Evolutionary conservation across 2,113 vertebrate genomes (phyloP), one percentile per base, ranked within the genome.

Genomic region (Lontra canadensis): DNA sequence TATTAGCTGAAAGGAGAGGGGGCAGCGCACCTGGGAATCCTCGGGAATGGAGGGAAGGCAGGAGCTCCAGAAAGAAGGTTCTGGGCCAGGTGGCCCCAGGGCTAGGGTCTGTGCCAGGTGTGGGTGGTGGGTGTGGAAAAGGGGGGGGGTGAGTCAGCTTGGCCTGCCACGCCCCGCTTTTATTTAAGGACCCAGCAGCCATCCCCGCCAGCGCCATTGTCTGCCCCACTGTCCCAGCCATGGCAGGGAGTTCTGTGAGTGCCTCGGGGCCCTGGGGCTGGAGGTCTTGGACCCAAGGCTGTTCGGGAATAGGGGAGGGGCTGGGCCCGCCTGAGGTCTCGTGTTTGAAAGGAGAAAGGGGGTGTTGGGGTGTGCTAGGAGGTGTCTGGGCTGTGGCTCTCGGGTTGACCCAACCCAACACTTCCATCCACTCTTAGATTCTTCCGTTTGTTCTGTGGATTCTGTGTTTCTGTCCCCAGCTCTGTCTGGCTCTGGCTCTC

Each of bases 91-190:
- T 47, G 49, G 79, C 94, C 95, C 76, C 29, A 61, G 81, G 94
- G 93, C 69, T 42, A 6, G 92, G 52, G 81, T 88, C 89, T 91
- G 90, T 29, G 86, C 92, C 92, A 93, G 63, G 44, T 52, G 76
- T 87, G 81, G 92, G 89, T 2, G 74, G 69, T 31, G 92, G 82
- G 67, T 17, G 81, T 42, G 91, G 73, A 81, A 39, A 74, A 4
- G 36, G 49, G 47, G 7, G 1, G 57, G 18, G 81, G 1, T 95
- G 92, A 97, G 59, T 97, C 85, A 96, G 39, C 65, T 2, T 29
- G 52, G 11, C 76, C 8, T 0, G 85, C 49, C 85, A 49, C 63
- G 9, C 85, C 81, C 85, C 5, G 36, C 63, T 20, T 71, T 57
- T 67, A 79, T 42, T 96, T 96, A 79, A 93, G 82, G 61, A n/a